Percentiles rank a stretch among this genome's conserved stretches.
Conservation (phyloP, 1,140 invertebrate species). For the Zeugodacus cucurbitae region DNA sequence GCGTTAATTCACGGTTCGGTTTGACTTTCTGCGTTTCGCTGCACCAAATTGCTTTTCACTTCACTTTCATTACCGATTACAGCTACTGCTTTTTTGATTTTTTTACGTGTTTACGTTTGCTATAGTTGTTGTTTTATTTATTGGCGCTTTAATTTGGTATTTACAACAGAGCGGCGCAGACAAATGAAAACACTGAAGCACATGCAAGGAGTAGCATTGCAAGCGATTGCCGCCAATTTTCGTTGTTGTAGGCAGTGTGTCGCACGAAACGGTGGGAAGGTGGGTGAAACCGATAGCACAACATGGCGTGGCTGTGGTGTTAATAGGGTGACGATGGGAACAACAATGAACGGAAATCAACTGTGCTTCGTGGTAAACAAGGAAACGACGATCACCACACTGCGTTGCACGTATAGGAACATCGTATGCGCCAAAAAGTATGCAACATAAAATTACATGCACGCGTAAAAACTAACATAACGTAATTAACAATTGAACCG, state of each 20-base stretch:
- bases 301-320: not conserved
- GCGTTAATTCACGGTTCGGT: not conserved
- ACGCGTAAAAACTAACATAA: not conserved
- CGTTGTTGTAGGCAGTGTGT: not conserved
- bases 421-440: not conserved
- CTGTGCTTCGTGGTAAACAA: not conserved
- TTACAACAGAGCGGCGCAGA: not conserved
- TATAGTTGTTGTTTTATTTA: not conserved
- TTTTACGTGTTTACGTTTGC: not conserved
- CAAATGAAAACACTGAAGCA: not conserved
- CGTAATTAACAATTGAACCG: not conserved
- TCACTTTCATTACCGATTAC: not conserved
- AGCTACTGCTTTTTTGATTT: not conserved
- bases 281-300: not conserved
- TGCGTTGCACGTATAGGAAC: not conserved
- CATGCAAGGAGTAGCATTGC: not conserved
- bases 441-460: not conserved
- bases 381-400: not conserved
- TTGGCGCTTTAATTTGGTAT: not conserved
- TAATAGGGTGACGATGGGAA: not conserved
- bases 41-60: not conserved
- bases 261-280: not conserved
- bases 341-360: not conserved
- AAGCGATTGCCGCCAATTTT: not conserved
- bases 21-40: not conserved